phyloP scores from a whole-genome alignment of 2,797 vertebrate species.

The Astyanax mexicanus region DNA sequence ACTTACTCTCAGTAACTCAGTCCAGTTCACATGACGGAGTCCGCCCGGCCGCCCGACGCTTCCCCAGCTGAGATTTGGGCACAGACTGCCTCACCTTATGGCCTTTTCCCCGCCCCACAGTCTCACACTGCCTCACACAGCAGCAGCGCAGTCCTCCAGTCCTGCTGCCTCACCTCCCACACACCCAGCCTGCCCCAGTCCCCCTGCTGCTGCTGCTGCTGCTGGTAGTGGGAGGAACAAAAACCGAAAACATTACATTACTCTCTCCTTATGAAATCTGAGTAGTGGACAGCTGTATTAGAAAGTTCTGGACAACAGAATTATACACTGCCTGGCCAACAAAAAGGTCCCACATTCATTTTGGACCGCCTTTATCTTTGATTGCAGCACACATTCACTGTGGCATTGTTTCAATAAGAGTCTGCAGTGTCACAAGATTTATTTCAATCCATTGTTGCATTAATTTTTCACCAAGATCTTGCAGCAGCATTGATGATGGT shows the following conservation, averaged over 20 bases:
- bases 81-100: constrained; percentile 42
- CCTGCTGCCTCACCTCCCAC: not conserved
- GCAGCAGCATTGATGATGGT: too few relatives aligned
- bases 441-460: too few relatives aligned
- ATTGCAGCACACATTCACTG: too few relatives aligned
- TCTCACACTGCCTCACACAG: not conserved
- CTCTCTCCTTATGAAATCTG: too few relatives aligned
- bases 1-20: not conserved
- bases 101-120: constrained; percentile 2
- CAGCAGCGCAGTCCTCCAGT: not conserved
- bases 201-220: not conserved
- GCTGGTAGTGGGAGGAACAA: not conserved
- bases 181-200: not conserved
- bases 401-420: too few relatives aligned
- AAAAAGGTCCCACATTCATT: too few relatives aligned
- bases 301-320: not conserved
- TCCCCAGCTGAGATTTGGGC: constrained; percentile 6
- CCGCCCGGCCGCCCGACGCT: not conserved
- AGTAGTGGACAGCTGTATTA: too few relatives aligned
- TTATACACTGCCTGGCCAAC: too few relatives aligned
- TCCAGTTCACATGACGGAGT: not conserved
- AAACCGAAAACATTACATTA: not conserved
- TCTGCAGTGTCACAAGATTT: too few relatives aligned
- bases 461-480: too few relatives aligned
- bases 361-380: too few relatives aligned